A percentile compares a stretch with the other conserved stretches of the same genome.
Conservation (phyloP, 2,113 vertebrate species). For the Megaceryle torquata region DNA sequence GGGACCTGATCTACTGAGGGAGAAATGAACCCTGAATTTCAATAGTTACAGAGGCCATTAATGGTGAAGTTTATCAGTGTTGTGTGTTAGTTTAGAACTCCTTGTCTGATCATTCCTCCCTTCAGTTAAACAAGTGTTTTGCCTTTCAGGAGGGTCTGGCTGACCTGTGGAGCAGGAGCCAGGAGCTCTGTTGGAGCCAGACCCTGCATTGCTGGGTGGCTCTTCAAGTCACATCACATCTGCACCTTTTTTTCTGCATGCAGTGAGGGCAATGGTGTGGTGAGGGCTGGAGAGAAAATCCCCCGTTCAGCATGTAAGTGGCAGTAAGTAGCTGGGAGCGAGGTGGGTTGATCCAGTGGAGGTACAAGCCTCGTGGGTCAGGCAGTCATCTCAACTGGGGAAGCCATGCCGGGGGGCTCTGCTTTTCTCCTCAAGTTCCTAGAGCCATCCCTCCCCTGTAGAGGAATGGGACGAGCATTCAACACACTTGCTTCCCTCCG, state of each 20-base stretch:
- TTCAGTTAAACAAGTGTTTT: fast-evolving
- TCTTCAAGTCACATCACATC: neutral
- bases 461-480: neutral
- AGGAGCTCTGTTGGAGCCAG: neutral
- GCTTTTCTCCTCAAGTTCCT: fast-evolving
- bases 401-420: fast-evolving
- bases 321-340: neutral
- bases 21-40: neutral
- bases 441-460: neutral
- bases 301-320: fast-evolving
- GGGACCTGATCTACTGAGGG: neutral
- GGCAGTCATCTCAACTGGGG: neutral
- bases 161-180: neutral
- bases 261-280: fast-evolving
- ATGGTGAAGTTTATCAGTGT: neutral
- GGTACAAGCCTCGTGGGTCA: neutral
- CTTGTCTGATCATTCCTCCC: neutral
- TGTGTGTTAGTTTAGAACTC: neutral
- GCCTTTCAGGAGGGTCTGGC: neutral
- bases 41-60: neutral
- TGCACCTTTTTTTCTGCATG: neutral
- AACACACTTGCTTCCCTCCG: fast-evolving
- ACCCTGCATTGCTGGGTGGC: neutral
- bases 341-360: neutral
- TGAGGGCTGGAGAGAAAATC: neutral